phyloP scores from a whole-genome alignment of 2,888 invertebrate species.

The Endotricha flammealis region DNA sequence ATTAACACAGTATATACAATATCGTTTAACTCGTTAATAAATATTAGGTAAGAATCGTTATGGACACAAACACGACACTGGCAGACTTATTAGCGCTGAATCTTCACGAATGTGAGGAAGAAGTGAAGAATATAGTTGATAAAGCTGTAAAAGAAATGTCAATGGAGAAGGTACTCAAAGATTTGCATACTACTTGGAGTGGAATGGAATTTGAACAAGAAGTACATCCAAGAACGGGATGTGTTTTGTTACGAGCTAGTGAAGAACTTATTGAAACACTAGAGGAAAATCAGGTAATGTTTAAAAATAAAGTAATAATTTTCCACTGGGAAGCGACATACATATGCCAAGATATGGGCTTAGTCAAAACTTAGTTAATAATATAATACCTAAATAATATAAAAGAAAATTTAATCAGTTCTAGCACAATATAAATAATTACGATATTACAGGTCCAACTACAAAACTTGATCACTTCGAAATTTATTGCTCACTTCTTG shows the following conservation, averaged over 20 bases:
- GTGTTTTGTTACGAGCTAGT: constrained; percentile 90
- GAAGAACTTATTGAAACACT: constrained; percentile 97
- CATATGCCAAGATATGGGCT: too few relatives aligned
- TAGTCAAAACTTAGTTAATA: too few relatives aligned
- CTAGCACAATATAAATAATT: neutral
- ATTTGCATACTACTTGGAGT: constrained; percentile 94
- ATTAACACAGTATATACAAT: too few relatives aligned
- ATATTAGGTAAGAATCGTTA: constrained; percentile 91
- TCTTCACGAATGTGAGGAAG: constrained; percentile 97
- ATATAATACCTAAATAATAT: too few relatives aligned
- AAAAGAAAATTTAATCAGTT: neutral
- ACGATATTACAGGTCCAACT: constrained; percentile 84
- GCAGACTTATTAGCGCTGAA: constrained; percentile 94
- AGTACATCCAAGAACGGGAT: constrained; percentile 91
- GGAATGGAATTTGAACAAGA: constrained; percentile 96
- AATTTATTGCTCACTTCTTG: constrained; percentile 96
- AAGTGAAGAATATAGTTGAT: constrained; percentile 97
- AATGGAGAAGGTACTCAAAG: constrained; percentile 96
- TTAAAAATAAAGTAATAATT: too few relatives aligned
- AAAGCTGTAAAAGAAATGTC: constrained; percentile 99
- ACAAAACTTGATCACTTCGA: constrained; percentile 97
- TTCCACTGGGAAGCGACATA: too few relatives aligned
- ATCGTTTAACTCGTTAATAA: too few relatives aligned
- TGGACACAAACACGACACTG: constrained; percentile 94
- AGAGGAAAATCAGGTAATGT: constrained; percentile 97